These are phyloP conservation scores for Drosophila sproati DNA, from an alignment of 1,140 invertebrate species.

Conservation along the genomic window DNA sequence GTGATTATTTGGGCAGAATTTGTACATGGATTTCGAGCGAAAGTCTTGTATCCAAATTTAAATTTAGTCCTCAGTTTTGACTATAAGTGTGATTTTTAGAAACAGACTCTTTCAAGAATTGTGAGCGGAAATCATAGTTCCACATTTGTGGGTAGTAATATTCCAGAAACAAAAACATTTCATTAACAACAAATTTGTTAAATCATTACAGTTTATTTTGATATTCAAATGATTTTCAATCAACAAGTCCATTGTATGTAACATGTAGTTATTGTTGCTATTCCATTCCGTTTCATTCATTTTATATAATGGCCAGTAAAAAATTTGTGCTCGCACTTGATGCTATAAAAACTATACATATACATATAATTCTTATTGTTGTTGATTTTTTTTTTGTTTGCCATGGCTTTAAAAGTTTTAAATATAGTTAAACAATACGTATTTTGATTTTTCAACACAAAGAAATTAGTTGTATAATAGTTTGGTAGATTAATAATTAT, in stretches of 20 bases:
- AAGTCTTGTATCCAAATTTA: no score
- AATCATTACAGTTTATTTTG: conserved; percentile 76
- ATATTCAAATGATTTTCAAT: conserved; percentile 81
- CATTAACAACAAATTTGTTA: conserved; percentile 35
- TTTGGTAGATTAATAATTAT: conserved; percentile 75
- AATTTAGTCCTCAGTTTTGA: no score
- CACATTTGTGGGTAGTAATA: no score
- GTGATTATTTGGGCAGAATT: no score
- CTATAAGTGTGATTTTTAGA: no score
- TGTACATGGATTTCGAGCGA: no score
- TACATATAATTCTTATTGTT: conserved; percentile 7
- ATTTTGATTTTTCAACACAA: conserved; percentile 51
- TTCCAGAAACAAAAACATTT: no score
- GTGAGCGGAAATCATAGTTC: no score
- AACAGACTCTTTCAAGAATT: no score
- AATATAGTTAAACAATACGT: conserved; percentile 48
- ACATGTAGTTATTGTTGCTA: conserved; percentile 65
- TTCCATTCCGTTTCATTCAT: conserved; percentile 26
- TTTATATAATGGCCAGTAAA: conserved; percentile 38
- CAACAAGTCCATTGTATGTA: conserved; percentile 77
- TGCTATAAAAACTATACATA: conserved; percentile 39
- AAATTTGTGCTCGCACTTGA: conserved; percentile 25
- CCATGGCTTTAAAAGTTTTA: conserved; percentile 20
- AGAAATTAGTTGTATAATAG: conserved; percentile 17
- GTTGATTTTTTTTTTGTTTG: conserved; percentile 14